A percentile compares a stretch with the other conserved stretches of the same genome.
phyloP scores from a whole-genome alignment of 2,797 vertebrate genomes.

The Bucorvus abyssinicus region DNA sequence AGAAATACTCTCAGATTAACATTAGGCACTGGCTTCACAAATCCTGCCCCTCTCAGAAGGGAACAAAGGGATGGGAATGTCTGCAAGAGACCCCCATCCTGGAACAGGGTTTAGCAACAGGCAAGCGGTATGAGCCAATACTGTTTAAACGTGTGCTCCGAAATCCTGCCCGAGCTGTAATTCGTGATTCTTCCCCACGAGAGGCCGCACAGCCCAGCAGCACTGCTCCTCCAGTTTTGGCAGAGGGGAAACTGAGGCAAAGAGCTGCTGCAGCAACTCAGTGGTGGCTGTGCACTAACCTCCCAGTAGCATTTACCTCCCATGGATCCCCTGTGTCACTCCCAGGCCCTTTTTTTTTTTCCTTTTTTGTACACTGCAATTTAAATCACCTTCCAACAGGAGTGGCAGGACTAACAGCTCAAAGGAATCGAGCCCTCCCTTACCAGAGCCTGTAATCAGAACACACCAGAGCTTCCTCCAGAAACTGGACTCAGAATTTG shows the following conservation, averaged over 20 bases:
- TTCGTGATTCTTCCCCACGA: not conserved
- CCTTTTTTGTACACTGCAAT: not conserved
- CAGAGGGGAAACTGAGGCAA: conserved; percentile 18
- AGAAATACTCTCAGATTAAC: not conserved
- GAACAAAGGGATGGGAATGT: not conserved
- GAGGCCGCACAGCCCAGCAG: not conserved
- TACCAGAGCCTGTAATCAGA: not conserved
- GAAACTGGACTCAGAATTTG: not conserved
- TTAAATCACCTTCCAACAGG: not conserved
- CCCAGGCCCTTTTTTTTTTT: not conserved
- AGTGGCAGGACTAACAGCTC: not conserved
- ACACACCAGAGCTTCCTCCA: not conserved
- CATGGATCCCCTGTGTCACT: not conserved
- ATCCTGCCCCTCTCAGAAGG: not conserved
- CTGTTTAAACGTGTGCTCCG: not conserved
- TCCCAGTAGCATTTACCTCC: not conserved
- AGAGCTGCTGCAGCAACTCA: not conserved
- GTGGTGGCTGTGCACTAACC: not conserved
- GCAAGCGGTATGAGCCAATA: not conserved
- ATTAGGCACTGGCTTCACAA: not conserved
- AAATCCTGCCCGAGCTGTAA: not conserved
- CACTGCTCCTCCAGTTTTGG: not conserved
- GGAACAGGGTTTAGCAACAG: not conserved
- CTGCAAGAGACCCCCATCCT: not conserved
- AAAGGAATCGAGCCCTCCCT: not conserved